Base-by-base conservation (phyloP, 2,888 invertebrate species). In the Encarsia formosa region DNA sequence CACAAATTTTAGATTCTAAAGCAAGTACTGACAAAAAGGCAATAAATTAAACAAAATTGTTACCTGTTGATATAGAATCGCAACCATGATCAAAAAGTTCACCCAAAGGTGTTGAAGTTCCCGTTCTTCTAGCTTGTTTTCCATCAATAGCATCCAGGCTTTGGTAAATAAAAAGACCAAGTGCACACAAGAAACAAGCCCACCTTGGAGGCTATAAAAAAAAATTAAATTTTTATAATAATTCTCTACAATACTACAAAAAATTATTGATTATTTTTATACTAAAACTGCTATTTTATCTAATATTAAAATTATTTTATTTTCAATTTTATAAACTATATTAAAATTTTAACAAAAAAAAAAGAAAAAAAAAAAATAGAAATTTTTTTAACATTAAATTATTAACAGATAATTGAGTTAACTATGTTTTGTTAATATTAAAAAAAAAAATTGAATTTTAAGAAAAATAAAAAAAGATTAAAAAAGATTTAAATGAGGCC, bases 81-180 rank as follows among this genome's bases (percentile, higher is more conserved):
- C 99, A 99, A 63, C 99, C 99, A 77, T 99, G 99, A 78, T 99
- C 99, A 76, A 99, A 99, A 20, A 99, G 82, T 78, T 99, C 99
- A 13, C 99, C 99, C 16, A 99, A 78, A 1, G 98, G 97, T 41
- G 89, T 87, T 62, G 90, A 90, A 54, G 89, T 87, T 62, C 88
- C 87, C 15, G 98, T 99, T 68, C 98, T 81, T 60, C 99, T 81
- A 1, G 99, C 99, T 77, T 99, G 99, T 76, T 99, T 99, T 40
- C 99, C 99, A 77, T 99, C 99, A 57, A 98, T 95, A 38, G 99
- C 98, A 77, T 99, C 99, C 65, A 99, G 80, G 69, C 95, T 94
- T 78, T 99, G 98, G 77, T 99, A 99, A 51, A 94, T 77, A 76
- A 99, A 98, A 58, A 99, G 81, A 13, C 98, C 98, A 20, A 96